Evolutionary conservation across 2,888 invertebrate species (phyloP), one percentile per base, ranked within the genome.

Genomic region (Xestobium rufovillosum): DNA sequence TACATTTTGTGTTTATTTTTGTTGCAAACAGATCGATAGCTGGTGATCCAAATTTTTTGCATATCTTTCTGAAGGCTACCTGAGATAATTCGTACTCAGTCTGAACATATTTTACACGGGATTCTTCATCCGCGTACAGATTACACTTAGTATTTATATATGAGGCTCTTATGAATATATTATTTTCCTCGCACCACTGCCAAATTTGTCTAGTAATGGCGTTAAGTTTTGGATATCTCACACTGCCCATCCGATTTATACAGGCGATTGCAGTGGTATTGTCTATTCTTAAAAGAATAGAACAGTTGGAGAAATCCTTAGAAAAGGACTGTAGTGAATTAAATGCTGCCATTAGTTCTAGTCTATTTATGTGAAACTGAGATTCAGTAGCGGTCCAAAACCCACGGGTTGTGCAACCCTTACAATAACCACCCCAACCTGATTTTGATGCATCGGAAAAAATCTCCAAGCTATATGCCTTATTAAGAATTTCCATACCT

Each of bases 141-240:
- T 58, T 60, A 8, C 55, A 49, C 28, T 44, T 34, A 1, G 57
- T 53, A 10, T 49, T 48, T 3, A 60, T 49, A 26, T 59, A 61
- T 1, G 57, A 56, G 1, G 55, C 55, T 31, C 49, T 52, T 4
- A 59, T 16, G 44, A 38, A 48, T 9, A 55, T 39, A 28, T 42
- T 11, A 16, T 31, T 25, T 13, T 26, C 12, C 29, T 44, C 36
- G 31, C 44, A 38, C 41, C 37, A 44, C 16, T 36, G 28, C 44
- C 41, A 44, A 14, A 42, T 39, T 26, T 31, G 14, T 9, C 28
- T 27, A 11, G 31, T 9, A 14, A 40, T 14, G 14, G 30, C 29
- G 31, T 25, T 31, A 14, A 45, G 17, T 13, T 14, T 25, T n/a
- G 23, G 23, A 34, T 34, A 34, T 34, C 29, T 29, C 12, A 30